Conservation (phyloP, 2,113 vertebrate genomes). For the Menidia beryllina region DNA sequence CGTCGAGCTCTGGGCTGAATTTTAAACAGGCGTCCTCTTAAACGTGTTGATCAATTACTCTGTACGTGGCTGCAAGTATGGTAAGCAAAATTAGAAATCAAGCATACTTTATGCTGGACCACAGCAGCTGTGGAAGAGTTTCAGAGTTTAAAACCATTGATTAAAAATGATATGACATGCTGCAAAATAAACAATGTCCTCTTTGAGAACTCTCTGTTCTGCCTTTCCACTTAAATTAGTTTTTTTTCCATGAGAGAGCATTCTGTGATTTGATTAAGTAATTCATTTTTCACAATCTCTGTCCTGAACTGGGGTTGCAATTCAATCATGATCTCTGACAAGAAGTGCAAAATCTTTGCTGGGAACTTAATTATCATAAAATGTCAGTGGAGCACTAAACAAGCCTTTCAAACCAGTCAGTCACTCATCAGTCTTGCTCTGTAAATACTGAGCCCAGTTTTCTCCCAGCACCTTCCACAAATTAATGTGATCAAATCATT, state of each 20-base stretch:
- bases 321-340: constrained; percentile 35
- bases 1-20: constrained; percentile 28
- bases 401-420: constrained; percentile 26
- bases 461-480: constrained; percentile 4
- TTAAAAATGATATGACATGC: constrained; percentile 21
- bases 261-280: constrained; percentile 1
- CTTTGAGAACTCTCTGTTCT: background rate
- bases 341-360: constrained; percentile 8
- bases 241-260: constrained; percentile 1
- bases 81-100: constrained; percentile 36
- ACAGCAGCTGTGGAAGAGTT: constrained; percentile 19
- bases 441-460: background rate
- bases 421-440: constrained; percentile 37
- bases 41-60: constrained; percentile 33
- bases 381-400: constrained; percentile 53
- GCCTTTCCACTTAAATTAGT: constrained; percentile 7
- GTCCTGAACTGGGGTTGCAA: constrained; percentile 17
- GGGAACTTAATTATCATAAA: constrained; percentile 40
- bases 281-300: background rate
- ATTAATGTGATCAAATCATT: constrained; percentile 17
- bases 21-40: constrained; percentile 15
- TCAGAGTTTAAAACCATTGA: constrained; percentile 20
- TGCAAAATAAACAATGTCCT: constrained; percentile 7
- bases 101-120: constrained; percentile 7
- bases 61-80: background rate